Conservation (phyloP, 2,888 invertebrate species). For the Nemotelus nigrinus region DNA sequence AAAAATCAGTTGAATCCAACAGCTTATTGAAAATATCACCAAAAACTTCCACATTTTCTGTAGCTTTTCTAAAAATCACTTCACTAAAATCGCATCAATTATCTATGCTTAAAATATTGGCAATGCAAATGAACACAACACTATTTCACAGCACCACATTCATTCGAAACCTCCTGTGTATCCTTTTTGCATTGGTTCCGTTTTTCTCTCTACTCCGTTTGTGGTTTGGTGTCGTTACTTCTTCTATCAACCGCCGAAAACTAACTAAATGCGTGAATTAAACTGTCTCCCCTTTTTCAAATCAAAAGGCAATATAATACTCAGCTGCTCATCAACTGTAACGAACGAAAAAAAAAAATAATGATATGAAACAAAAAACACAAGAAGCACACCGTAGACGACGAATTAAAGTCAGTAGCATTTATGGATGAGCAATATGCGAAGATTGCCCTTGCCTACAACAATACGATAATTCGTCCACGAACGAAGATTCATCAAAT, state of each 20-base stretch:
- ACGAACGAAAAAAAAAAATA: constrained; percentile 35
- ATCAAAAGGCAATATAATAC: neutral
- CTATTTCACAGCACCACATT: neutral
- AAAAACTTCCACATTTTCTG: constrained; percentile 14
- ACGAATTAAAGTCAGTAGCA: constrained; percentile 25
- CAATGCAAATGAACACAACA: neutral
- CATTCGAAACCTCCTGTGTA: neutral
- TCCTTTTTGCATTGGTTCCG: neutral
- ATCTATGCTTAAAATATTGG: neutral
- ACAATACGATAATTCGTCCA: no score
- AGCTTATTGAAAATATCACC: neutral
- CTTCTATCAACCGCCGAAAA: constrained; percentile 3
- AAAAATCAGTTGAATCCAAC: neutral
- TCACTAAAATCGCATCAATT: neutral
- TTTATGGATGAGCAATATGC: constrained; percentile 41
- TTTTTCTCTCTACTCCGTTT: no score
- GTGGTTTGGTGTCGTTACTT: neutral
- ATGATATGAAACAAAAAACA: constrained; percentile 13
- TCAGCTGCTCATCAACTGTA: constrained; percentile 46
- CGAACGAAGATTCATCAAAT: no score
- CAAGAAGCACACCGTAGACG: neutral
- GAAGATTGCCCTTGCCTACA: constrained; percentile 38
- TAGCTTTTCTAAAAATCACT: neutral
- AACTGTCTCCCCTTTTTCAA: constrained; percentile 34
- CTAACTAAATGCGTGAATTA: constrained; percentile 2